Base-by-base conservation (phyloP, 2,113 vertebrate species). In the Gracilinanus agilis region DNA sequence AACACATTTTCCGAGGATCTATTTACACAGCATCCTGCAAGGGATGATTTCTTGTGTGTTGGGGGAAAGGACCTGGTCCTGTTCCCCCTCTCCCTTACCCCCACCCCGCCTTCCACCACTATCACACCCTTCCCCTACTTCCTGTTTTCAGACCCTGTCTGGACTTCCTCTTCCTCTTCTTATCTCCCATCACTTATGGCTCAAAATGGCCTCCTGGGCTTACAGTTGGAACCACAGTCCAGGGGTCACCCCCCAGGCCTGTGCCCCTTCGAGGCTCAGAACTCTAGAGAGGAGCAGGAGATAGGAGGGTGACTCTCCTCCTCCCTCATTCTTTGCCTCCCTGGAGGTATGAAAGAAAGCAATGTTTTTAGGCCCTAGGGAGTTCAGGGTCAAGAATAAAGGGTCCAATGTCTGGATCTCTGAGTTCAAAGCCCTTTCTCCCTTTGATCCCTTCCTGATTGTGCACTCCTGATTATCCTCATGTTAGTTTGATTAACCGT, bases 131-230 rank as follows among this genome's bases (percentile, higher is more conserved):
- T 90, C 49, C 89, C 49, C 49, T 96, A 97, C 97, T 99, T 98
- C 98, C 98, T 98, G 98, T 98, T 98, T 98, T 98, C 0, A 91
- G 95, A 97, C 98, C 98, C 98, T 97, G 97, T 96, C 96, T 98
- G 98, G 98, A 98, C 98, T 99, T 99, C 99, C 98, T 83, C 67
- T 83, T 83, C 67, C 67, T 98, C 98, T 98, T 98, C 97, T 98
- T 97, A 98, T 96, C 98, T 98, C 95, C 95, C 96, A 96, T 97
- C 97, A 98, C 97, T 97, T 98, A 98, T 97, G 98, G 97, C 98
- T 97, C 96, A 97, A 97, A 97, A 98, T 98, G 98, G 95, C 95
- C 96, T 93, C 94, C 91, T 92, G 90, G 95, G 91, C 92, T 98
- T 98, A 97, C 97, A 94, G 98, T 98, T 98, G 97, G 96, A 53